A percentile compares a stretch with the other conserved stretches of the same genome.
These are phyloP conservation scores for Drosophila tristis DNA, from an alignment of 1,140 invertebrate species.

Conservation along the genomic window DNA sequence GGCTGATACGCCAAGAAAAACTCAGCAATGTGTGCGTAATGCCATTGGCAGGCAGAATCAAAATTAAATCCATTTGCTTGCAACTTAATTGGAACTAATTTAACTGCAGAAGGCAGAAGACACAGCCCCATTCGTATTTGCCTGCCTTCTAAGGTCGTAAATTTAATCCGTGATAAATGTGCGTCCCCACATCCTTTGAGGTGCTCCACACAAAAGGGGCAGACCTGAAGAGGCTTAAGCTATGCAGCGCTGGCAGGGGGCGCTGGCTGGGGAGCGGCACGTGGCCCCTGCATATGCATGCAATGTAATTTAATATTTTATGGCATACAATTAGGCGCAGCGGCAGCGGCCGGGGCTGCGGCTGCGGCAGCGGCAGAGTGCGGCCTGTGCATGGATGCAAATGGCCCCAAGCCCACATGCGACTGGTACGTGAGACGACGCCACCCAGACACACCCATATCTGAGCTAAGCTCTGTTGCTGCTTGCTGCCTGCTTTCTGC, in stretches of 20 bases:
- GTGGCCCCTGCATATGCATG: conserved; percentile 55
- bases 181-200: conserved; percentile 23
- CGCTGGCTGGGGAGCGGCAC: not conserved
- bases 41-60: too few relatives aligned
- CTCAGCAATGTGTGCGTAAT: too few relatives aligned
- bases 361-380: conserved; percentile 11
- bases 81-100: too few relatives aligned
- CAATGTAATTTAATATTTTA: conserved; percentile 78
- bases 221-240: conserved; percentile 27
- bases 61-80: too few relatives aligned
- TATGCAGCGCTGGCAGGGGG: conserved; percentile 10
- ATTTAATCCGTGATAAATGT: conserved; percentile 40
- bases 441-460: not conserved
- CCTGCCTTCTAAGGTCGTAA: not conserved
- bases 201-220: conserved; percentile 17
- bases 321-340: conserved; percentile 74
- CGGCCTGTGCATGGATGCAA: conserved; percentile 22
- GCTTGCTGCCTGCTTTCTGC: conserved; percentile 20
- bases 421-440: conserved; percentile 25
- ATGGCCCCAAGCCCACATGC: conserved; percentile 36
- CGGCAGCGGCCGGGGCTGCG: too few relatives aligned
- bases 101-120: too few relatives aligned
- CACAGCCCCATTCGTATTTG: too few relatives aligned
- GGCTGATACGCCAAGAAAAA: too few relatives aligned
- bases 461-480: conserved; percentile 13